Base-by-base conservation (phyloP, 2,888 invertebrate genomes). In the Drepanosiphum platanoidis region DNA sequence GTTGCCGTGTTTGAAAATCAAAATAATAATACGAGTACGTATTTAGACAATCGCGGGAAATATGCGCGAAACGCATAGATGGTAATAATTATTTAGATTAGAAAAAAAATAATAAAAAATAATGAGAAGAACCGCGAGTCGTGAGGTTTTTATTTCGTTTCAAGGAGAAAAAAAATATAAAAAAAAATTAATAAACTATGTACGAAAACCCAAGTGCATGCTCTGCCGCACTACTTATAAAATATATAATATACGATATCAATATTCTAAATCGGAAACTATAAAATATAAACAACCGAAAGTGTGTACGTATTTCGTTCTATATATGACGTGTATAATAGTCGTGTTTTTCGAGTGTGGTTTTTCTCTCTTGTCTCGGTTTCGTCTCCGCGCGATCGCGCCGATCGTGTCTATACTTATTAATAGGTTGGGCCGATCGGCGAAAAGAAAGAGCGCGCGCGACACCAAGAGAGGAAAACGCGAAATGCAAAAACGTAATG, bases 361-460 rank as follows among this genome's bases (percentile, higher is more conserved):
- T 8, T 66, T 68, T 79, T 13, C 58, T 42, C 34, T 66, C 46
- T 15, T 18, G n/a, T n/a, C n/a, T n/a, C n/a, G n/a, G n/a, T n/a
- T n/a, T n/a, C n/a, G n/a, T n/a, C n/a, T n/a, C n/a, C n/a, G 8
- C 2, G 61, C 27, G 7, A 27, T 81, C 58, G 13, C 36, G 34
- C 70, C 39, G 70, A 80, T 70, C 36, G 80, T 70, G 70, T 71
- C 70, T 80, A 80, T 80, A 52, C 30, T 70, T 18, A 71, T 81
- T 22, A 81, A 81, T 81, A 81, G 80, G 70, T 70, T 81, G 52
- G 36, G 22, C 11, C 80, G 58, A 81, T 81, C 80, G 71, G 70
- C 8, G 64, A 27, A 9, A 68, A 42, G 46, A 36, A 58, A 22
- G 34, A 18, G 15, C 32, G 52, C n/a, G n/a, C n/a, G n/a, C n/a